Percentiles rank a stretch among this genome's conserved stretches.
Conservation (phyloP, 2,888 invertebrate genomes). For the Silvanus unidentatus region DNA sequence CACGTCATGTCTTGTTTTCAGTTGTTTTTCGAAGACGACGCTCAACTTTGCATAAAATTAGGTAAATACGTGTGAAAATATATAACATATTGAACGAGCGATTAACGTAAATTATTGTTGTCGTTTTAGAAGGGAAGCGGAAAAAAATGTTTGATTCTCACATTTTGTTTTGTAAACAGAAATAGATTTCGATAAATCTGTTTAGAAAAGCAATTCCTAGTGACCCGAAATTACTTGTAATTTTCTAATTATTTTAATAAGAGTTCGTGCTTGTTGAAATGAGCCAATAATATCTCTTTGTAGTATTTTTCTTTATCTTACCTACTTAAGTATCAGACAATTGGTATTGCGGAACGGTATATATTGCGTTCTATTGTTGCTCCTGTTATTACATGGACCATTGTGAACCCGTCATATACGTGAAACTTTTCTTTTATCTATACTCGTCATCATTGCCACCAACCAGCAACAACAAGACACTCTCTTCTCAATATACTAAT, state of each 20-base stretch:
- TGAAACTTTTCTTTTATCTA: slow-evolving; percentile 43
- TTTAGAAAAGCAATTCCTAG: too few species aligned
- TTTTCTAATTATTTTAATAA: too few species aligned
- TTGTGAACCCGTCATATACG: slow-evolving; percentile 42
- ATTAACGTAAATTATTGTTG: not conserved
- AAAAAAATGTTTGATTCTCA: too few species aligned
- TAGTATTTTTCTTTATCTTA: slow-evolving; percentile 32
- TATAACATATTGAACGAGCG: not conserved
- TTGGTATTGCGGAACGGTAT: slow-evolving; percentile 15
- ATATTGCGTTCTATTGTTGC: slow-evolving; percentile 41
- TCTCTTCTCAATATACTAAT: slow-evolving; percentile 9
- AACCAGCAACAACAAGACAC: slow-evolving; percentile 24
- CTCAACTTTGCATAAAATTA: not conserved
- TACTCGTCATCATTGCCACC: slow-evolving; percentile 35
- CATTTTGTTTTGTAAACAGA: too few species aligned
- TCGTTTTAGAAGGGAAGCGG: too few species aligned
- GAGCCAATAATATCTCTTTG: slow-evolving; percentile 4
- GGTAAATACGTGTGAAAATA: slow-evolving; percentile 1
- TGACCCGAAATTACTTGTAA: too few species aligned
- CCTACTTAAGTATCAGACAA: slow-evolving; percentile 40
- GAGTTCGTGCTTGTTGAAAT: too few species aligned
- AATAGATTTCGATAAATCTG: too few species aligned
- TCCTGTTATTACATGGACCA: slow-evolving; percentile 39
- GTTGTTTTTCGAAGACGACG: not conserved
- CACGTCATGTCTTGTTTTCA: slow-evolving; percentile 23